Conservation (phyloP, 2,888 invertebrate genomes). For the Crepidodera aurea region DNA sequence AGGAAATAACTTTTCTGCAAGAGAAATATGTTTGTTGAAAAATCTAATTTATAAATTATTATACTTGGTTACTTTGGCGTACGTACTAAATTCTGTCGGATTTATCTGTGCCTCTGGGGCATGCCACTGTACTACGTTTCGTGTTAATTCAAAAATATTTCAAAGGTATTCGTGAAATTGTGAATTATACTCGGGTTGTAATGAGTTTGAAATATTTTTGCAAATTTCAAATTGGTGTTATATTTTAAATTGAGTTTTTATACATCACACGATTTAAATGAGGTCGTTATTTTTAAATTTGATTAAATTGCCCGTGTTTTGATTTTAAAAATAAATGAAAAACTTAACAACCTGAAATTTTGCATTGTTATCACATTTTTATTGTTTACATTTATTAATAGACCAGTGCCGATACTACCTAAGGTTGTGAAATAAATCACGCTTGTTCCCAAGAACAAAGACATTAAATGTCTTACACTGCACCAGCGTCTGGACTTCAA, state of each 20-base stretch:
- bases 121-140: conserved; percentile 1
- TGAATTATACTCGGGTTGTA: background rate
- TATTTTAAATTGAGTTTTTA: conserved; percentile 8
- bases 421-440: too few species aligned
- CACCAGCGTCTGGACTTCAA: too few species aligned
- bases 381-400: too few species aligned
- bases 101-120: background rate
- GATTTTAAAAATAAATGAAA: too few species aligned
- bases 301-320: background rate
- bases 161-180: background rate
- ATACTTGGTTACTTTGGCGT: conserved; percentile 2
- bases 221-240: conserved; percentile 12
- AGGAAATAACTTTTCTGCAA: too few species aligned
- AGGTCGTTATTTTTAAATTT: background rate
- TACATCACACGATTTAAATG: background rate
- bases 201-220: conserved; percentile 6
- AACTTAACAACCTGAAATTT: too few species aligned
- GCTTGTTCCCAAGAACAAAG: too few species aligned
- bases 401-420: too few species aligned
- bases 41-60: background rate
- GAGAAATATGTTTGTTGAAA: too few species aligned
- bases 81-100: background rate
- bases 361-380: too few species aligned
- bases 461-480: too few species aligned
- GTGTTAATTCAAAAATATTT: conserved; percentile 6